These are phyloP conservation scores for Macropus fuliginosus DNA, from an alignment of 2,797 vertebrate genomes.

Conservation along the genomic window DNA sequence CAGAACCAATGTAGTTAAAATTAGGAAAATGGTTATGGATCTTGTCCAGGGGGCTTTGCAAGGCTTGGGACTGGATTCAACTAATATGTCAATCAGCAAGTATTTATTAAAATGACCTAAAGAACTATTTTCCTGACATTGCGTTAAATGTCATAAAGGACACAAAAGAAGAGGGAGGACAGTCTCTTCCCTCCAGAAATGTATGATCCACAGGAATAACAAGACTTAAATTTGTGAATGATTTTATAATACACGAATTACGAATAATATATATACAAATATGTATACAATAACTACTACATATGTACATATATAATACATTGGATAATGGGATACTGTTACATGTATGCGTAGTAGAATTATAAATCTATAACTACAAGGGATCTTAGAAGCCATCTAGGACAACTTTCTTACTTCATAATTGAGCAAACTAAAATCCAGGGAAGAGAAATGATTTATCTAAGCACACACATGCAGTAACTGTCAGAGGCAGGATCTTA, in stretches of 20 bases:
- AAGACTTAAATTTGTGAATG: conserved; percentile 12
- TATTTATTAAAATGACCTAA: conserved; percentile 55
- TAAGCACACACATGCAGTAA: background rate
- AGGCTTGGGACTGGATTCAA: background rate
- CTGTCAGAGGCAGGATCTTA: background rate
- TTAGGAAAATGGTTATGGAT: background rate
- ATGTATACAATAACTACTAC: background rate
- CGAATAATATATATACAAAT: background rate
- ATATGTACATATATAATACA: background rate
- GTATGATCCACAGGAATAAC: conserved; percentile 1
- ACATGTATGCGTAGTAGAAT: background rate
- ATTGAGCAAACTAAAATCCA: background rate
- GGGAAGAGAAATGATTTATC: background rate
- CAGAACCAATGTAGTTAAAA: background rate
- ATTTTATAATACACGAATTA: background rate
- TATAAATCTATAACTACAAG: background rate
- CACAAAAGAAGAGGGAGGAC: conserved; percentile 6
- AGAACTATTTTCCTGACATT: conserved; percentile 24
- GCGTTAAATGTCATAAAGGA: conserved; percentile 43
- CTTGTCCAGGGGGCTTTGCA: background rate
- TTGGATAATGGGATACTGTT: background rate
- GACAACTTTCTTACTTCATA: background rate
- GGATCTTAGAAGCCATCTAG: background rate
- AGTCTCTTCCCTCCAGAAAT: background rate
- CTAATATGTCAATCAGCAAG: conserved; percentile 14